A percentile compares a stretch with the other conserved stretches of the same genome.
These are phyloP conservation scores for Hylia prasina DNA, from an alignment of 2,113 vertebrate species.

Conservation along the genomic window DNA sequence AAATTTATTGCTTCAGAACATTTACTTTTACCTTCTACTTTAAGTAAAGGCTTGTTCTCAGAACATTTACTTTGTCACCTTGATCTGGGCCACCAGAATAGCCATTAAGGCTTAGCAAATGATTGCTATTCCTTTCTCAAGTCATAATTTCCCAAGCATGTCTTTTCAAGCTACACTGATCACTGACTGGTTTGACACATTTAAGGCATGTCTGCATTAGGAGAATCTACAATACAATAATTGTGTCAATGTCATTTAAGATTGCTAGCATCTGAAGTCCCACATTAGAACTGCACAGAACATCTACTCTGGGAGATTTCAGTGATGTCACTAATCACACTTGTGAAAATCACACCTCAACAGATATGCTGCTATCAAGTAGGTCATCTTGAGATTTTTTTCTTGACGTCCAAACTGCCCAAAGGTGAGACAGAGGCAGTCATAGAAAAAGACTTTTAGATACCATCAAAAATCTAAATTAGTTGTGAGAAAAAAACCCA, in stretches of 20 bases:
- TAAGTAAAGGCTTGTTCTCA: neutral
- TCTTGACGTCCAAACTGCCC: neutral
- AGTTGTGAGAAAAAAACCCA: neutral
- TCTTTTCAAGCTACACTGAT: neutral
- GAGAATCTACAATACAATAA: neutral
- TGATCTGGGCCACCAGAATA: neutral
- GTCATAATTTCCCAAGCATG: neutral
- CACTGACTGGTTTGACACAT: neutral
- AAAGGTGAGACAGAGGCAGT: constrained; percentile 8
- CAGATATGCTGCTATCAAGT: neutral
- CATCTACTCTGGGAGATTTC: neutral
- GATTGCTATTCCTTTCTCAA: neutral
- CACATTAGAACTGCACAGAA: neutral
- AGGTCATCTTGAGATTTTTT: neutral
- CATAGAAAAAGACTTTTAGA: constrained; percentile 38
- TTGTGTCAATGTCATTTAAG: neutral
- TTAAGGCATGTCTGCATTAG: neutral
- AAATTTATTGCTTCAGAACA: constrained; percentile 3
- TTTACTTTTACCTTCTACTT: constrained; percentile 36
- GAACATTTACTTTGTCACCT: constrained; percentile 2
- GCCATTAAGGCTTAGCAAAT: neutral
- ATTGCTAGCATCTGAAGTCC: neutral
- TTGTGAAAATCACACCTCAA: neutral
- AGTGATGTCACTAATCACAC: neutral
- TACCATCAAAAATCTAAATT: neutral